A percentile compares a stretch with the other conserved stretches of the same genome.
These are phyloP conservation scores for Drosophila albomicans DNA, from an alignment of 1,140 invertebrate species.

Conservation along the genomic window DNA sequence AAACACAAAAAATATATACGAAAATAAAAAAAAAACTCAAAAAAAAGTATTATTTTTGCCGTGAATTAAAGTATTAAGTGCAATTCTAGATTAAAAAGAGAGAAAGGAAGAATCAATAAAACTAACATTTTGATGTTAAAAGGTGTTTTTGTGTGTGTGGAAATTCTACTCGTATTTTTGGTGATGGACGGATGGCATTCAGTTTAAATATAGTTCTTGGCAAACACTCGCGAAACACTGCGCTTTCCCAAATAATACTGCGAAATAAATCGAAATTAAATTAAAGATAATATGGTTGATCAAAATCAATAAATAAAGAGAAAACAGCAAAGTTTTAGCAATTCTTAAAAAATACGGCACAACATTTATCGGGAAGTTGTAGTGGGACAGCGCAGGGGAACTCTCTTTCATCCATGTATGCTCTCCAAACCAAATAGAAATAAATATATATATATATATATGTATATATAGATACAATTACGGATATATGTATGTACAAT, in stretches of 20 bases:
- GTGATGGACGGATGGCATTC: conserved; percentile 57
- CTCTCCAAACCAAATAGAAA: conserved; percentile 43
- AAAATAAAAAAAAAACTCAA: conserved; percentile 10
- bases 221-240: conserved; percentile 80
- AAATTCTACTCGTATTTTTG: conserved; percentile 71
- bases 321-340: conserved; percentile 20
- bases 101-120: conserved; percentile 35
- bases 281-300: conserved; percentile 62
- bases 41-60: conserved; percentile 33
- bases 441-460: conserved; percentile 4
- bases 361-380: conserved; percentile 40
- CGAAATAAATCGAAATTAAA: conserved; percentile 75
- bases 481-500: conserved; percentile 16
- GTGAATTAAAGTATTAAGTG: conserved; percentile 39
- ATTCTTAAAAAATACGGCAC: conserved; percentile 42
- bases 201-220: conserved; percentile 74
- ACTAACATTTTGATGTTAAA: conserved; percentile 63
- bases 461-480: too few species aligned
- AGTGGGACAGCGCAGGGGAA: conserved; percentile 49
- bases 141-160: conserved; percentile 50
- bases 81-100: conserved; percentile 39
- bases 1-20: conserved; percentile 7
- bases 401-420: conserved; percentile 31
- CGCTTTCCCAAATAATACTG: conserved; percentile 81
- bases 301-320: conserved; percentile 52